A percentile compares a stretch with the other conserved stretches of the same genome.
Conservation (phyloP, 2,113 vertebrate species). For the Pachyramphus minor region DNA sequence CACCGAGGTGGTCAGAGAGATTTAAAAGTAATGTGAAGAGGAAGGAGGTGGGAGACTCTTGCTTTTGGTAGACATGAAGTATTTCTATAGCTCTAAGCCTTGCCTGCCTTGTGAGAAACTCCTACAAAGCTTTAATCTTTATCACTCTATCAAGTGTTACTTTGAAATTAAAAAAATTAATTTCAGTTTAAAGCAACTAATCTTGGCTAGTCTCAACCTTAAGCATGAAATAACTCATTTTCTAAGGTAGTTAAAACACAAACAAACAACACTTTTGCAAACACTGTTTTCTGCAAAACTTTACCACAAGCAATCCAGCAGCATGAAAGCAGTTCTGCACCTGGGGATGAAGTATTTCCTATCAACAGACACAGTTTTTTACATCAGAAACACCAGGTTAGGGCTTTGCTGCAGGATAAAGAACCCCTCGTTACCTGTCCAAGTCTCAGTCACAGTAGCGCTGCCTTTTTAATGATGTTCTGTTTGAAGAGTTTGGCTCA, state of each 20-base stretch:
- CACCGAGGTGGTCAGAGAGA: not conserved
- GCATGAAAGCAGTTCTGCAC: conserved; percentile 1
- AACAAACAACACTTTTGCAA: not conserved
- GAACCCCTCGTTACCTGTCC: not conserved
- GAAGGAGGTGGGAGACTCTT: not conserved
- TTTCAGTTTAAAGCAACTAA: not conserved
- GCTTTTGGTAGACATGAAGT: not conserved
- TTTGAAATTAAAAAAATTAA: not conserved
- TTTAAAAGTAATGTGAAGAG: not conserved
- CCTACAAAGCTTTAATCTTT: conserved; percentile 7
- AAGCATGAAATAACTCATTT: not conserved
- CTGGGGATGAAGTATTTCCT: not conserved
- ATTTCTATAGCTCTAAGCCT: not conserved
- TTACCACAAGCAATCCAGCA: not conserved
- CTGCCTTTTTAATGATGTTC: not conserved
- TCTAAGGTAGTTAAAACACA: not conserved
- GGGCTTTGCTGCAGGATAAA: not conserved
- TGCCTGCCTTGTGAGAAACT: not conserved
- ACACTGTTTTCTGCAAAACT: not conserved
- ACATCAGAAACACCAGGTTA: not conserved
- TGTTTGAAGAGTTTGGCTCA: not conserved
- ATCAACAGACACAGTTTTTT: not conserved
- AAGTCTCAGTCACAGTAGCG: not conserved
- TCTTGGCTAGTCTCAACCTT: not conserved
- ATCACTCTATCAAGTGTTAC: not conserved